phyloP scores from a whole-genome alignment of 2,888 invertebrate species.

The Zaprionus lineosus region DNA sequence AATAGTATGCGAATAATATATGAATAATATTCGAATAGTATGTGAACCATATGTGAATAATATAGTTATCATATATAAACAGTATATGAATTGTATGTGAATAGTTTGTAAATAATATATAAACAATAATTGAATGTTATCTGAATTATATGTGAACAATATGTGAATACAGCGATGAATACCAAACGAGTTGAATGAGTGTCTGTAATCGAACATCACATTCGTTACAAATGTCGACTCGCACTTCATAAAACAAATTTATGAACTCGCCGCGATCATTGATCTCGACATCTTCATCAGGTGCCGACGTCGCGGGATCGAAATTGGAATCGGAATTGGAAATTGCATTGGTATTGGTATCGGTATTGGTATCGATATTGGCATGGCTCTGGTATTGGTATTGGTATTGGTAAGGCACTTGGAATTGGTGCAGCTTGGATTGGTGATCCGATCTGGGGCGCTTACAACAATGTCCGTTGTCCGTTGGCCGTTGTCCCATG shows the following conservation, averaged over 20 bases:
- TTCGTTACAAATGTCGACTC: constrained; percentile 79
- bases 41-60: neutral
- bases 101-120: neutral
- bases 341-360: constrained; percentile 5
- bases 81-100: neutral
- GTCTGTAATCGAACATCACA: constrained; percentile 67
- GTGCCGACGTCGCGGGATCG: constrained; percentile 41
- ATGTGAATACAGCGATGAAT: constrained; percentile 32
- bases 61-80: neutral
- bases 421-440: constrained; percentile 1
- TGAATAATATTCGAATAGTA: too few relatives aligned
- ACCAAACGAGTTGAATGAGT: too few relatives aligned
- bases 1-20: too few relatives aligned
- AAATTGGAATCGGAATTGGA: constrained; percentile 18
- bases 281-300: constrained; percentile 80
- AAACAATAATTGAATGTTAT: neutral
- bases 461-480: too few relatives aligned
- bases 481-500: too few relatives aligned
- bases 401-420: constrained; percentile 14
- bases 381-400: constrained; percentile 2
- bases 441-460: constrained; percentile 30
- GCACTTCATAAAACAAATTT: constrained; percentile 80
- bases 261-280: constrained; percentile 78
- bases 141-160: neutral
- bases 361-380: constrained; percentile 34